Evolutionary conservation across 2,797 vertebrate genomes (phyloP), one percentile per base, ranked within the genome.

Genomic region (Chiloscyllium punctatum): DNA sequence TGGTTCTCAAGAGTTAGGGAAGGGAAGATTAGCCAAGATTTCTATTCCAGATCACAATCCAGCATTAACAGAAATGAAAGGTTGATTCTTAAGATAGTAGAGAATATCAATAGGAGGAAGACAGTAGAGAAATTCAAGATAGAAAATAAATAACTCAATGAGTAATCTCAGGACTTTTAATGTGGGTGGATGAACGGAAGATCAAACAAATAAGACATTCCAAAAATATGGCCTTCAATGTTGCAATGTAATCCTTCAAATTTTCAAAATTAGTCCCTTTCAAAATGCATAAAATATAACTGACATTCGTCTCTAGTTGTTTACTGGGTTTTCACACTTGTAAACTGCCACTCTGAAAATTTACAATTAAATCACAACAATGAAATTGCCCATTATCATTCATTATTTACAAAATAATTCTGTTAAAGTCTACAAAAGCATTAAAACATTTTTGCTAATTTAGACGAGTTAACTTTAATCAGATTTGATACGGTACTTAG

Each of bases 361-460:
- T 92, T 96, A 96, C 95, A 96, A 74, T 94, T 96, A 96, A 95
- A 96, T 97, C 96, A 97, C 96, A 88, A 23, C 84, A 68, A 95
- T 42, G 96, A 96, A 97, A 97, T 97, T 96, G 97, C 95, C 95
- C 96, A 96, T 97, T 96, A 96, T 96, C 95, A 96, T 96, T 96
- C 96, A 96, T 97, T 96, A 96, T 30, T 1, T 96, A 95, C 72
- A 69, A 0, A 0, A 84, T 96, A 94, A 92, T 95, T 96, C 0
- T 87, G 57, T 79, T 53, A 77, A 68, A 33, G 96, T 71, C 90
- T 53, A 69, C 72, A 95, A 95, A 88, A 5, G 91, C 48, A 96
- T 62, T 25, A 69, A 95, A 95, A 88, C 95, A 95, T 0, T 15
- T 62, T 0, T 37, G 77, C 33, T 96, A 53, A 1, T 37, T 88